Base-by-base conservation (phyloP, 2,797 vertebrate species). In the Arctocebus calabarensis region DNA sequence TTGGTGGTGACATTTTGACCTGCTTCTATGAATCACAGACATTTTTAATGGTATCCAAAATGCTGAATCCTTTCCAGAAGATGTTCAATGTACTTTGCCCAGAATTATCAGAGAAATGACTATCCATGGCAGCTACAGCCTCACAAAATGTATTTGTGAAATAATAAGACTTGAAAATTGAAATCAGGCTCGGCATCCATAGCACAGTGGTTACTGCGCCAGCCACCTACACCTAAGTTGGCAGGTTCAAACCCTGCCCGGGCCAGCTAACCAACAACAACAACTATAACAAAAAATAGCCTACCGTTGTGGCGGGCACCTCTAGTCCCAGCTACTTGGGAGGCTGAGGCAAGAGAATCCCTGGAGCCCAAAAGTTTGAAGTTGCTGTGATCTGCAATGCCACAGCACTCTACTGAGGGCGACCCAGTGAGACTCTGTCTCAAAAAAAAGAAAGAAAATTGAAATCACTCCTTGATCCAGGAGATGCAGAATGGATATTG, bases 81-180 rank as follows among this genome's bases (percentile, higher is more conserved):
- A 13, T 25, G 37, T 79, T 79, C 52, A 79, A 79, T 79, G 57
- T 79, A 79, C 22, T 57, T 78, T 37, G 52, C n/a, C 22, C n/a
- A 57, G 52, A 79, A 34, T 52, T n/a, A 78, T 78, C 48, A 57
- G n/a, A 57, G 52, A 22, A 79, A 37, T 34, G n/a, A 16, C 52
- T 57, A 57, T 52, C 48, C n/a, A 78, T 27, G 77, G 52, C 6
- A 57, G 52, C n/a, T 37, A 57, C 57, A 37, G n/a, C 22, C n/a
- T 79, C 52, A 34, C 34, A 13, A 79, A 29, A 74, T 74, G 40
- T 74, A 45, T 45, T 45, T 74, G 22, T 79, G 37, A 79, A 79
- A 79, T 37, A 77, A 77, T 77, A 79, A 37, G n/a, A 79, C n/a
- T 79, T 79, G 20, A 57, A 78, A 57, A n/a, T 79, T 52, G n/a